phyloP scores from a whole-genome alignment of 2,113 vertebrate genomes.

The Varanus komodoensis region DNA sequence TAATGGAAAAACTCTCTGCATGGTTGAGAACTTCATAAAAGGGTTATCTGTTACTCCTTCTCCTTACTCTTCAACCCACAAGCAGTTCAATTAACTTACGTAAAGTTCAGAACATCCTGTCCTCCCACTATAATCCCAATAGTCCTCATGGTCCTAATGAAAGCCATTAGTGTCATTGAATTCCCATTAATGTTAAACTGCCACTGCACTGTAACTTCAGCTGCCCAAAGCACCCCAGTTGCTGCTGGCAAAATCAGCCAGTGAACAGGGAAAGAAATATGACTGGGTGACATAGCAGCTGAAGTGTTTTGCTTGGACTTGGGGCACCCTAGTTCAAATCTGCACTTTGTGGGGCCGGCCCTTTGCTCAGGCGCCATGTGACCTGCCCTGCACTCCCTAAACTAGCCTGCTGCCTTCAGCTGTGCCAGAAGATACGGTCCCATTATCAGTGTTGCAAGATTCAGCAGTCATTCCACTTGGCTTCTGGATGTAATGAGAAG shows the following conservation, averaged over 20 bases:
- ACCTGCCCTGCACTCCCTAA: too few relatives aligned
- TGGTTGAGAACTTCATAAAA: background rate
- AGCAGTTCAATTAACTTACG: constrained; percentile 21
- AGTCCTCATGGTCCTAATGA: constrained; percentile 1
- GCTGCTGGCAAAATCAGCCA: background rate
- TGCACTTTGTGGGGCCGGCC: too few relatives aligned
- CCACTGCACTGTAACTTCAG: background rate
- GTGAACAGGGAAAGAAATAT: background rate
- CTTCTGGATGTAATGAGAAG: too few relatives aligned
- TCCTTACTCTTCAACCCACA: background rate
- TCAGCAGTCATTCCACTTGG: too few relatives aligned
- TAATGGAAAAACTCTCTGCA: constrained; percentile 31
- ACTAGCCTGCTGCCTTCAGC: too few relatives aligned
- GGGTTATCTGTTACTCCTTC: constrained; percentile 16
- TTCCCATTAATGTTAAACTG: constrained; percentile 18
- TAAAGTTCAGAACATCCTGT: constrained; percentile 15
- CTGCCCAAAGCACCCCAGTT: background rate
- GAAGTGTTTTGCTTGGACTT: background rate
- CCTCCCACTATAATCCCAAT: background rate
- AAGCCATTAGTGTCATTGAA: constrained; percentile 16
- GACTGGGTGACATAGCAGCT: background rate
- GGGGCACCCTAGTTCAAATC: background rate
- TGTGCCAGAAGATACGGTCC: too few relatives aligned
- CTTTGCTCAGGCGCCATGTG: too few relatives aligned
- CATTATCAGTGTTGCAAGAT: too few relatives aligned